A percentile compares a stretch with the other conserved stretches of the same genome.
Conservation (phyloP, 2,797 vertebrate species). For the Discoglossus pictus region DNA sequence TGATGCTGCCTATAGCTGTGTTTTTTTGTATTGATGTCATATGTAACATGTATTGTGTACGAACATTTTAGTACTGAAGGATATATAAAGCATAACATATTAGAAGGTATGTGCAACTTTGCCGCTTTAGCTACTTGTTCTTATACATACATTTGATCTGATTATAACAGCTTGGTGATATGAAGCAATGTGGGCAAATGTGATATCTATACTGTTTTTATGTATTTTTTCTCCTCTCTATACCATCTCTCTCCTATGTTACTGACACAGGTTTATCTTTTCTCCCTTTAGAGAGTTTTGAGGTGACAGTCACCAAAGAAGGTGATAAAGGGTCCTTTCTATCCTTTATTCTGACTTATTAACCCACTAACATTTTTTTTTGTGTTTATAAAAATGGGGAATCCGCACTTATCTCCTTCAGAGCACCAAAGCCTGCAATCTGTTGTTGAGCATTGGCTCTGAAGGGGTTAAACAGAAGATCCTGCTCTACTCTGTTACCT, state of each 20-base stretch:
- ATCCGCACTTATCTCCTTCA: constrained; percentile 75
- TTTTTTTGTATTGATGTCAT: too few relatives aligned
- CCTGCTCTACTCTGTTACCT: constrained; percentile 79
- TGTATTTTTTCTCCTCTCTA: constrained; percentile 65
- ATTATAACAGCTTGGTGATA: too few relatives aligned
- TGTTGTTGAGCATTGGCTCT: constrained; percentile 10
- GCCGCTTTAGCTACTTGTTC: too few relatives aligned
- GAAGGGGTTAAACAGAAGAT: constrained; percentile 77
- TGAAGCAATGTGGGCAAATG: constrained; percentile 59
- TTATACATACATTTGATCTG: too few relatives aligned
- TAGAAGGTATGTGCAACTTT: too few relatives aligned
- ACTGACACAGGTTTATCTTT: constrained; percentile 97
- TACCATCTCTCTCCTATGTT: constrained; percentile 75
- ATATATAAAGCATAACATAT: too few relatives aligned
- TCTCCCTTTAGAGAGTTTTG: constrained; percentile 99
- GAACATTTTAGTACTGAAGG: too few relatives aligned
- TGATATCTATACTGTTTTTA: constrained; percentile 54
- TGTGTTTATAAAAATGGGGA: constrained; percentile 81
- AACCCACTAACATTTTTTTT: constrained; percentile 89
- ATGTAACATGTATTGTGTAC: too few relatives aligned
- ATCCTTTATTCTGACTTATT: constrained; percentile 86
- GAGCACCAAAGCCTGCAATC: constrained; percentile 5
- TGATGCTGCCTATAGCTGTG: too few relatives aligned
- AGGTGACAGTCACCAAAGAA: constrained; percentile 99
- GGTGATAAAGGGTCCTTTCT: constrained; percentile 98